Base-by-base conservation (phyloP, 2,888 invertebrate genomes). In the Molorchus minor region DNA sequence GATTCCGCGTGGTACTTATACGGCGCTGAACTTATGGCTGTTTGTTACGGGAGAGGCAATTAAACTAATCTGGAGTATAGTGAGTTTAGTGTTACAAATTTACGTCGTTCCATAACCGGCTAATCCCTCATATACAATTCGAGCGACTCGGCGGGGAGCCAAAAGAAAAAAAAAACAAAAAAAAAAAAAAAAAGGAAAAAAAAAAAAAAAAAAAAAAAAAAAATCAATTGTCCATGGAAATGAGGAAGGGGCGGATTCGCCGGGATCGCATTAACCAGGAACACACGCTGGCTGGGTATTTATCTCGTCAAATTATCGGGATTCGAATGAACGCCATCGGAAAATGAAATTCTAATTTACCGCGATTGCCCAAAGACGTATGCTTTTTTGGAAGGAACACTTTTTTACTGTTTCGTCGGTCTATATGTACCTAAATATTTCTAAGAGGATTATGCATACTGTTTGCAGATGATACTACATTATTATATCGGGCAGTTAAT, bases 161-260 rank as follows among this genome's bases (percentile, higher is more conserved):
- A n/a, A n/a, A n/a, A n/a, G n/a, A n/a, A n/a, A n/a, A n/a, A n/a
- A n/a, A n/a, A n/a, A n/a, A n/a, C n/a, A n/a, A n/a, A n/a, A n/a
- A n/a, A n/a, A n/a, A n/a, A n/a, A n/a, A n/a, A n/a, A n/a, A n/a
- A n/a, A n/a, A n/a, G n/a, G n/a, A n/a, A n/a, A n/a, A n/a, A n/a
- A n/a, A n/a, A n/a, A n/a, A n/a, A n/a, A n/a, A n/a, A n/a, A n/a
- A n/a, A n/a, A n/a, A n/a, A n/a, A n/a, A n/a, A n/a, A n/a, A n/a
- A n/a, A n/a, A n/a, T n/a, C 75, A 74, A 75, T 75, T 74, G 75
- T 73, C 74, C 74, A 69, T 75, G 72, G 71, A 72, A 73, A 74
- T 75, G 73, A 71, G 70, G 71, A 41, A 70, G 69, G 71, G n/a
- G 51, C 53, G 56, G 47, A 51, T 47, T 52, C 41, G 54, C 35